A percentile compares a stretch with the other conserved stretches of the same genome.
Conservation (phyloP, 2,113 vertebrate genomes). For the Nothocercus julius region DNA sequence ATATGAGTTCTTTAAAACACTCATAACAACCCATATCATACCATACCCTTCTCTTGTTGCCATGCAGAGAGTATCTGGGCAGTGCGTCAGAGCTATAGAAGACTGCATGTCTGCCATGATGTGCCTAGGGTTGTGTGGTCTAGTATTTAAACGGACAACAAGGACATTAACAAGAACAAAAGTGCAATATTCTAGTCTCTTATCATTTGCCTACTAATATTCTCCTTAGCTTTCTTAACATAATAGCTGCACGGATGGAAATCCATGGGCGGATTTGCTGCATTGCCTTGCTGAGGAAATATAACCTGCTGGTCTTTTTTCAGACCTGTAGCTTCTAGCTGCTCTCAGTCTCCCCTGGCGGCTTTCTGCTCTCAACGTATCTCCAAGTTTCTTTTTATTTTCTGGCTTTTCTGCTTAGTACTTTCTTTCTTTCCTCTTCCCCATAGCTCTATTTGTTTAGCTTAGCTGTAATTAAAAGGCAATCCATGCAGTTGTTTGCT, state of each 20-base stretch:
- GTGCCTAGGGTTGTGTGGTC: not conserved
- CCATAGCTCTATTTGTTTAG: not conserved
- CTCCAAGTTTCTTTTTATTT: not conserved
- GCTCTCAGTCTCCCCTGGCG: not conserved
- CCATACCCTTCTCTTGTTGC: not conserved
- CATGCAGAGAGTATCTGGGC: not conserved
- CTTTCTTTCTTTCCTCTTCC: not conserved
- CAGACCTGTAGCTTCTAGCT: not conserved
- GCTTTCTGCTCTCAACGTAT: not conserved
- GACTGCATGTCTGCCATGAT: not conserved
- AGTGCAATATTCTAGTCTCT: not conserved
- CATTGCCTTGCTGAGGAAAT: not conserved
- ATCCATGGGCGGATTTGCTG: not conserved
- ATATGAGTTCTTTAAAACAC: not conserved
- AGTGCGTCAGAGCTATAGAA: not conserved
- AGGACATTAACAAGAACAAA: not conserved
- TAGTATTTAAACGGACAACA: not conserved
- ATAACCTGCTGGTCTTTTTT: not conserved
- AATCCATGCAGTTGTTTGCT: not conserved
- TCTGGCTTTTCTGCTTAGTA: not conserved
- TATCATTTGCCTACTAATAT: not conserved
- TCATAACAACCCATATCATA: not conserved
- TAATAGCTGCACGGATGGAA: not conserved
- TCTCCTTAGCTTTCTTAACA: not conserved
- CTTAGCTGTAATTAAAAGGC: not conserved